phyloP scores from a whole-genome alignment of 2,113 vertebrate species.

The Corythaixoides concolor region DNA sequence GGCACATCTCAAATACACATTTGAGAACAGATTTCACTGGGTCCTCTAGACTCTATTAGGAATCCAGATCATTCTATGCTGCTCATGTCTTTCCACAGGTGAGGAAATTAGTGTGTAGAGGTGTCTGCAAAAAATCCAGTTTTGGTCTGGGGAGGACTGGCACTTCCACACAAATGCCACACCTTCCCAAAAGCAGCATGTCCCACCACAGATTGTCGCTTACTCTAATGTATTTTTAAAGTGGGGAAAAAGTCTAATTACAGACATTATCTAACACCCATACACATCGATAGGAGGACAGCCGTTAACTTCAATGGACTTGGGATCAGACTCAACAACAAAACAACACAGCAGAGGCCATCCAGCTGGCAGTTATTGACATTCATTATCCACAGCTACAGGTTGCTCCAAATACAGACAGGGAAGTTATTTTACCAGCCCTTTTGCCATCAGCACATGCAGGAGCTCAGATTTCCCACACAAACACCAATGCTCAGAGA shows the following conservation, averaged over 20 bases:
- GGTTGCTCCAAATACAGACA: neutral
- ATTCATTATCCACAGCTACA: fast-evolving
- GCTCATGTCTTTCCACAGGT: neutral
- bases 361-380: neutral
- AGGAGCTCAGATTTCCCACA: neutral
- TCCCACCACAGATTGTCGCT: neutral
- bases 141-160: neutral
- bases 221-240: neutral
- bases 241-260: neutral
- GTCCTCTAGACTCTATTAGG: neutral
- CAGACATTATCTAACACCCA: neutral
- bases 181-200: neutral
- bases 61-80: neutral
- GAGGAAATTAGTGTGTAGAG: neutral
- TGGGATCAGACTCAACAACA: neutral
- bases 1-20: neutral
- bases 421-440: neutral
- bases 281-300: neutral
- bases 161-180: neutral
- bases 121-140: neutral
- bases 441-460: neutral
- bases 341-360: neutral
- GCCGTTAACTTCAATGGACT: neutral
- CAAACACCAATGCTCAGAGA: neutral
- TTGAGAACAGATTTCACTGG: neutral